Base-by-base conservation (phyloP, 2,797 vertebrate species). In the Furcifer pardalis region DNA sequence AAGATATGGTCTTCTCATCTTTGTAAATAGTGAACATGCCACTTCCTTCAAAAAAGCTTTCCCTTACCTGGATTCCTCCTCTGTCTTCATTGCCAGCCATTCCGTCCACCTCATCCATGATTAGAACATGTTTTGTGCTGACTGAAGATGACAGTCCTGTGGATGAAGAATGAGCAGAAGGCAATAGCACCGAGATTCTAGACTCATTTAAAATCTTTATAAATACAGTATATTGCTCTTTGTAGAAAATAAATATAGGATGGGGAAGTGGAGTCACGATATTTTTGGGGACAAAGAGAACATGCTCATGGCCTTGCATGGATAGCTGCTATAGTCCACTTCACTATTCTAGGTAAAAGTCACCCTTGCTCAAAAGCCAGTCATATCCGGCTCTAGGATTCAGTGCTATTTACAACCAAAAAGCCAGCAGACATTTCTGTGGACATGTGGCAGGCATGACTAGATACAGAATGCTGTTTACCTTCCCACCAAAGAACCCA, bases 31-130 rank as follows among this genome's bases (percentile, higher is more conserved):
- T 56, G 21, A 56, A 56, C 52, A 56, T 56, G 52, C 52, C 52
- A 56, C 52, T 21, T 19, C 21, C 52, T 56, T 23, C 12, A 56
- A 56, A 19, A 56, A 3, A 56, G 52, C 21, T 17, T 56, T 56
- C 91, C 94, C 91, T 95, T 92, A 99, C 99, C 97, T 99, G 99
- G 84, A 99, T 97, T 89, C 99, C 99, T 84, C 99, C 99, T 30
- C 98, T 94, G 95, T 99, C 99, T 93, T 99, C 98, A 69, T 96
- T 99, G 84, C 99, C 99, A 23, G 99, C 98, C 99, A 99, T 99
- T 72, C 99, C 99, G 27, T 99, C 99, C n/a, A 99, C 97, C 95
- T 99, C 99, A 81, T 99, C 99, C 99, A 99, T 99, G 94, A 99
- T 97, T 86, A 99, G 96, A 46, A 97, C 97, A 37, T 99, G 99